These are phyloP conservation scores for Euglossa dilemma DNA, from an alignment of 1,140 invertebrate species.

Conservation along the genomic window DNA sequence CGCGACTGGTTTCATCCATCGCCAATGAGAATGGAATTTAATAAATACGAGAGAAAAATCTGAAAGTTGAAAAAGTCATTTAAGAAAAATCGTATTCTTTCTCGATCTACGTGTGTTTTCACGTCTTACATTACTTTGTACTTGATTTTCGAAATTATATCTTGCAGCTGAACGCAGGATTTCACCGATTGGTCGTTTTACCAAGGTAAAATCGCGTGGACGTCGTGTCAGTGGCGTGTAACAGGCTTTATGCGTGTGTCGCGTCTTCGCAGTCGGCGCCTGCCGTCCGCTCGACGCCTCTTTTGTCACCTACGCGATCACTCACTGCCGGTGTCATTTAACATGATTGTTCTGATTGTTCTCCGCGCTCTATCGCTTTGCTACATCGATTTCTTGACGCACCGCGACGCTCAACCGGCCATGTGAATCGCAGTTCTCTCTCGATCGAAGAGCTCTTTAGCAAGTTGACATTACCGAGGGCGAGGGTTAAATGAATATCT, in stretches of 20 bases:
- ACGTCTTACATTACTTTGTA: no score
- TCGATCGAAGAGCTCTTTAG: neutral
- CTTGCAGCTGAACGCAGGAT: no score
- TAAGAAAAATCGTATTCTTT: no score
- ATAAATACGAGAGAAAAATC: no score
- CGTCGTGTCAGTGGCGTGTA: neutral
- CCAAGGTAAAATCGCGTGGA: neutral
- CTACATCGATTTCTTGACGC: neutral
- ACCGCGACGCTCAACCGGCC: constrained; percentile 15
- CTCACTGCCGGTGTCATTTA: constrained; percentile 10
- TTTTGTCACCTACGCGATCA: neutral
- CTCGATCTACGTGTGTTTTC: no score
- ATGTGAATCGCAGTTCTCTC: neutral
- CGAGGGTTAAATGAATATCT: no score
- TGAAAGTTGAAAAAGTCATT: no score
- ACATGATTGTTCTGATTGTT: constrained; percentile 19
- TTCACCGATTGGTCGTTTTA: neutral
- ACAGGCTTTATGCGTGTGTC: neutral
- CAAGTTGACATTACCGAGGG: no score
- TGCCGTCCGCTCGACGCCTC: neutral
- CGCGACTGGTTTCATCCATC: no score
- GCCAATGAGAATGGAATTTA: no score
- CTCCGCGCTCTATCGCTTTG: neutral
- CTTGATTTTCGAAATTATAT: no score
- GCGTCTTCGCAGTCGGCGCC: neutral